Conservation (phyloP, 2,888 invertebrate genomes). For the Agelastica alni region DNA sequence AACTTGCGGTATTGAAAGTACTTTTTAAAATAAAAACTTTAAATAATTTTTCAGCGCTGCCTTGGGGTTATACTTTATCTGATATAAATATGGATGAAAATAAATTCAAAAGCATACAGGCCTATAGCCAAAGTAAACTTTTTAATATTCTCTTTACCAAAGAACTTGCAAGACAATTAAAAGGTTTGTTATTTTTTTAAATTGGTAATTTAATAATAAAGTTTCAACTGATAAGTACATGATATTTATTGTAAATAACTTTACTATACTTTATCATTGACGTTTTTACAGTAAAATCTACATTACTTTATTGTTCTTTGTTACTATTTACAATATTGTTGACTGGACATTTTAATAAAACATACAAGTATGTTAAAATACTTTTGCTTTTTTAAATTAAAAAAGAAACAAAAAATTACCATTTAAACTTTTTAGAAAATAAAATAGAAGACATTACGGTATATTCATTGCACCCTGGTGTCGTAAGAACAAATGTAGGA, state of each 20-base stretch:
- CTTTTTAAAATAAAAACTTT: no score
- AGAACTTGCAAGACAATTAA: slow-evolving; percentile 64
- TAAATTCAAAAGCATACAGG: slow-evolving; percentile 66
- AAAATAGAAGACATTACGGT: slow-evolving; percentile 62
- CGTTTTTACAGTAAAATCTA: no score
- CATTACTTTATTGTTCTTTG: no score
- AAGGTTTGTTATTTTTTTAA: no score
- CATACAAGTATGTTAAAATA: no score
- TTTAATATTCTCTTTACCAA: slow-evolving; percentile 77
- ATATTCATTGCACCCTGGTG: slow-evolving; percentile 75
- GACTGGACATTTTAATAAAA: no score
- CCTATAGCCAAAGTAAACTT: slow-evolving; percentile 78
- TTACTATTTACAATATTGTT: no score
- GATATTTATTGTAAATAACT: background rate
- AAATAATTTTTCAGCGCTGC: slow-evolving; percentile 6
- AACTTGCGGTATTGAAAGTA: no score
- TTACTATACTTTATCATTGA: no score
- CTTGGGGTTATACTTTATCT: slow-evolving; percentile 63
- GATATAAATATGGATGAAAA: slow-evolving; percentile 73
- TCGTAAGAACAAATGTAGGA: slow-evolving; percentile 75
- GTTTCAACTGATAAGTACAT: no score
- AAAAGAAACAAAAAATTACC: background rate
- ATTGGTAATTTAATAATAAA: no score
- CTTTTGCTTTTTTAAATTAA: no score
- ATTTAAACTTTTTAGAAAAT: slow-evolving; percentile 41